These are phyloP conservation scores for Aythya baeri DNA, from an alignment of 2,113 vertebrate genomes.

Conservation along the genomic window DNA sequence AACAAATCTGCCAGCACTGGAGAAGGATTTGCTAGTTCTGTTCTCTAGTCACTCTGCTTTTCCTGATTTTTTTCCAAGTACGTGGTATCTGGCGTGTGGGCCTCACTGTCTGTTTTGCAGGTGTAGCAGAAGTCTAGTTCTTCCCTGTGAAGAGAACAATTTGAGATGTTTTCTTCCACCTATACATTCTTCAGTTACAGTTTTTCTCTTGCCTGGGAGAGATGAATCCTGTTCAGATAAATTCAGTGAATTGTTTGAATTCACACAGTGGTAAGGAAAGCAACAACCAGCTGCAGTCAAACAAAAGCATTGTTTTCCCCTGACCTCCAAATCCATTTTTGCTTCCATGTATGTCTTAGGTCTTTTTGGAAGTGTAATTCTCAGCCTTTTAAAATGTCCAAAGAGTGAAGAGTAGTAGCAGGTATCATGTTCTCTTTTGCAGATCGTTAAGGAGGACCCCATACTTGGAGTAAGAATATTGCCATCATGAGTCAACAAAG, in stretches of 20 bases:
- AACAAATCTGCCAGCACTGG: background rate
- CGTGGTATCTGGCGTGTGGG: background rate
- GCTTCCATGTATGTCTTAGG: background rate
- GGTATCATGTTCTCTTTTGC: slow-evolving; percentile 7
- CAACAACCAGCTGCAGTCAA: background rate
- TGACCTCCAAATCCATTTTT: background rate
- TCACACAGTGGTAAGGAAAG: background rate
- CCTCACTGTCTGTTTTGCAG: background rate
- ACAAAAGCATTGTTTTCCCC: background rate
- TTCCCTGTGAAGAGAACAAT: background rate
- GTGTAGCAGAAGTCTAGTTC: background rate
- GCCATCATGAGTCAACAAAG: slow-evolving; percentile 93
- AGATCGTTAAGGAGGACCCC: background rate
- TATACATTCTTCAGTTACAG: background rate
- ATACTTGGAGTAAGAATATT: slow-evolving; percentile 63
- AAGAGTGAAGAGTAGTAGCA: background rate
- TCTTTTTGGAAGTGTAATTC: background rate
- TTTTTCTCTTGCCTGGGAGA: background rate
- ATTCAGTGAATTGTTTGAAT: background rate
- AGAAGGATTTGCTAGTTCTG: background rate
- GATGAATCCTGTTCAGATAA: background rate
- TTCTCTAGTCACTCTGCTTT: background rate
- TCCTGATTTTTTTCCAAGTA: background rate
- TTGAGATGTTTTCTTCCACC: background rate
- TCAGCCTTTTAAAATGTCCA: background rate